Evolutionary conservation across 2,113 vertebrate species (phyloP).

Genomic region (Myotis brandtii): DNA sequence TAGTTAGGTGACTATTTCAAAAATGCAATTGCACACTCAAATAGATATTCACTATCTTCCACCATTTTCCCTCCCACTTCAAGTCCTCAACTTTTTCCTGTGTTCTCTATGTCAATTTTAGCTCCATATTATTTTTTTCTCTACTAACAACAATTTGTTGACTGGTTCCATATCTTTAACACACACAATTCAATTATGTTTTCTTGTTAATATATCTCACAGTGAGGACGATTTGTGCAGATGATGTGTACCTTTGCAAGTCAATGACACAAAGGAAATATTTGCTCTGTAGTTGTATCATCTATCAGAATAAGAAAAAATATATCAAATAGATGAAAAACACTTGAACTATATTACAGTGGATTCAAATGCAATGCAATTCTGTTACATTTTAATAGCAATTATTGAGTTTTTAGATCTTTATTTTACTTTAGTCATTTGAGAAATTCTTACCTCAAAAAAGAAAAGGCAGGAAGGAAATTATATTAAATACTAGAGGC

Average conservation of each 20-base stretch:
- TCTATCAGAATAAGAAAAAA: background rate
- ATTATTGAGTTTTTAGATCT: background rate
- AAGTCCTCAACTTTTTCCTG: constrained; percentile 17
- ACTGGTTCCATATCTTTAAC: constrained; percentile 6
- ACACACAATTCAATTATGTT: background rate
- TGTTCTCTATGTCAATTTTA: constrained; percentile 46
- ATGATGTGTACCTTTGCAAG: background rate
- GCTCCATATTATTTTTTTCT: background rate
- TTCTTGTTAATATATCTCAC: background rate
- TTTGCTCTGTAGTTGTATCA: background rate
- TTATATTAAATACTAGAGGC: background rate
- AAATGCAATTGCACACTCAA: constrained; percentile 42
- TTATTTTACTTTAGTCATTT: constrained; percentile 1
- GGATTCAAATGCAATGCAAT: background rate
- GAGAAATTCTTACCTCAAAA: background rate
- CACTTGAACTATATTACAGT: background rate
- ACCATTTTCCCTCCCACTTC: constrained; percentile 45
- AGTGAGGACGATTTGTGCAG: background rate
- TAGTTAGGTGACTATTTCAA: constrained; percentile 63
- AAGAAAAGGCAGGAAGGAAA: background rate
- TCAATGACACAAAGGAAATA: background rate
- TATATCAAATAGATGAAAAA: background rate
- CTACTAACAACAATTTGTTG: constrained; percentile 40
- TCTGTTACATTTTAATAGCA: background rate
- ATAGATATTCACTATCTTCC: constrained; percentile 36